Evolutionary conservation across 2,797 vertebrate species (phyloP), one percentile per base, ranked within the genome.

Genomic region (Streptopelia turtur): DNA sequence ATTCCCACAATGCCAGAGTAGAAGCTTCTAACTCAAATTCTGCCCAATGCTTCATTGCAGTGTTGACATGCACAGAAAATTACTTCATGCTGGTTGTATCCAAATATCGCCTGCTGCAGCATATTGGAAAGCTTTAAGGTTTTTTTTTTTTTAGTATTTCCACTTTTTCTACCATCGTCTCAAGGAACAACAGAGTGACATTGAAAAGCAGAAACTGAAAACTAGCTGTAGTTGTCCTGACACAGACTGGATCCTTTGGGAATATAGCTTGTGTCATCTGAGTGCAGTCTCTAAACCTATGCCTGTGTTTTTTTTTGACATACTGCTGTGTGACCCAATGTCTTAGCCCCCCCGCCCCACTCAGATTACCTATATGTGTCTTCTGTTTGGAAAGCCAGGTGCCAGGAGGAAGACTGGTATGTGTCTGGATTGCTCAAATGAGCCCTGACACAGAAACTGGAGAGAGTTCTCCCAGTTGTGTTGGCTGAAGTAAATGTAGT

Each of bases 331-430:
- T 71, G 45, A 69, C 20, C 16, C 21, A 35, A 8, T 28, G 10
- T 64, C 16, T 57, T 25, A 16, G 43, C 30, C 6, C 7, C 6
- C 5, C 16, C 1, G 3, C n/a, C 31, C 6, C 1, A 0, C 20
- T 61, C 50, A 37, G 23, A 37, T 78, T 53, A 35, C 13, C 18
- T 85, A 55, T 52, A 37, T 1, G 1, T 20, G 3, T 13, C 10
- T 28, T 37, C 20, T 57, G 9, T 1, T 0, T 57, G 66, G 45
- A 41, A 83, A 87, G 37, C 15, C 15, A 37, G 22, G 18, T 61
- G 21, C 20, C 14, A 8, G 43, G 16, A 90, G 15, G 28, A 92
- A 18, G 61, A 10, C 13, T 77, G 47, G 3, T 66, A 6, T 28
- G 11, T 55, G 35, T 56, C 24, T 66, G 33, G 5, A 16, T 27